These are phyloP conservation scores for Thalassarche chlororhynchos DNA, from an alignment of 2,113 vertebrate species.

Conservation along the genomic window DNA sequence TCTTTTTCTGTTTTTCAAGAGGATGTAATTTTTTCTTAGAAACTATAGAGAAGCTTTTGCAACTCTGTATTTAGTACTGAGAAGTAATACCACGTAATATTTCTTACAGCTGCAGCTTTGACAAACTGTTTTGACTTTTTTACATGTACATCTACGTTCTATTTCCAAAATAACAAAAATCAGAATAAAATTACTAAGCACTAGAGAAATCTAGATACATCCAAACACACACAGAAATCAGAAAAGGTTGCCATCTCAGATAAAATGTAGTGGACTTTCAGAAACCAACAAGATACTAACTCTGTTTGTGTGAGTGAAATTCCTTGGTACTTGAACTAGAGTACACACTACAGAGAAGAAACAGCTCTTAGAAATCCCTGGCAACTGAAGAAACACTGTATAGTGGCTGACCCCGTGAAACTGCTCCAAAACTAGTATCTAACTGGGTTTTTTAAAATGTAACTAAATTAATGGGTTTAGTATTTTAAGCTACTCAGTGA, in stretches of 20 bases:
- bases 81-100: not conserved
- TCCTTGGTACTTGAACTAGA: conserved; percentile 11
- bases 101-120: not conserved
- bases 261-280: not conserved
- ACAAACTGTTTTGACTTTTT: not conserved
- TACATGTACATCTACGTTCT: not conserved
- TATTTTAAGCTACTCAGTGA: not conserved
- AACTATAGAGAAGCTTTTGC: not conserved
- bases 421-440: not conserved
- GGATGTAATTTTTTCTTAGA: not conserved
- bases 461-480: not conserved
- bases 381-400: conserved; percentile 37
- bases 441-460: not conserved
- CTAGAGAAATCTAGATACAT: not conserved
- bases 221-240: not conserved
- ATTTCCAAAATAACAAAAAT: not conserved
- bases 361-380: conserved; percentile 44
- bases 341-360: conserved; percentile 40
- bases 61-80: not conserved
- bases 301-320: not conserved
- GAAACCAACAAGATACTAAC: not conserved
- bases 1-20: not conserved
- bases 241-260: not conserved
- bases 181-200: not conserved
- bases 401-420: not conserved